Evolutionary conservation across 2,888 invertebrate species (phyloP), one percentile per base, ranked within the genome.

Genomic region (Plagiodera versicolora): DNA sequence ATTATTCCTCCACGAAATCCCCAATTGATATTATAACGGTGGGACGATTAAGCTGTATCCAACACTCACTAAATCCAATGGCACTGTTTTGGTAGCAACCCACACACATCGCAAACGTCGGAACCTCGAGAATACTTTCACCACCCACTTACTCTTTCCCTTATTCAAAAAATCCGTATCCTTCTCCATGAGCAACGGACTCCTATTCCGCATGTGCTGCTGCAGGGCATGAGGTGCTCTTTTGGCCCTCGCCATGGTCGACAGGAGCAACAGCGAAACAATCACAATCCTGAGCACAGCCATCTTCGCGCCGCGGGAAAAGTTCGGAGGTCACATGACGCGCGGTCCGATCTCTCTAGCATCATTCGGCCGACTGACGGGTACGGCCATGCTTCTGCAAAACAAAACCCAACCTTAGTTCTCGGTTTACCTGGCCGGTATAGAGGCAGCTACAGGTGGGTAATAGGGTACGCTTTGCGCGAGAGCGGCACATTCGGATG

Each of bases 131-230:
- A 5, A 24, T 48, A 51, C n/a, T 39, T 50, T 48, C 48, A 20
- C 44, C 20, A 14, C 16, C 4, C 49, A 75, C 79, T 78, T 76
- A 79, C 79, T 79, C 73, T 78, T 79, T 64, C 77, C 78, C 69
- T 78, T 79, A 57, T 74, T 76, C 65, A 74, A 67, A 63, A 76
- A 74, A 66, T 77, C 77, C 8, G 71, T 68, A 20, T 77, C 76
- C 65, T 72, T 71, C 47, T 75, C 74, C 11, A 45, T 58, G n/a
- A 55, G 19, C 32, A 49, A 20, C 9, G 63, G 60, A 30, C 51
- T 51, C 19, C 63, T 61, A 28, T 35, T 35, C 47, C 63, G 50
- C 62, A 65, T 63, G 53, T 67, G 67, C 11, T 65, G 63, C 51
- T 66, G 66, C 24, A 61, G 49, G n/a, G 56, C 61, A 28, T 65